Evolutionary conservation across 2,797 vertebrate genomes (phyloP).

Genomic region (Jordanella pulchra): DNA sequence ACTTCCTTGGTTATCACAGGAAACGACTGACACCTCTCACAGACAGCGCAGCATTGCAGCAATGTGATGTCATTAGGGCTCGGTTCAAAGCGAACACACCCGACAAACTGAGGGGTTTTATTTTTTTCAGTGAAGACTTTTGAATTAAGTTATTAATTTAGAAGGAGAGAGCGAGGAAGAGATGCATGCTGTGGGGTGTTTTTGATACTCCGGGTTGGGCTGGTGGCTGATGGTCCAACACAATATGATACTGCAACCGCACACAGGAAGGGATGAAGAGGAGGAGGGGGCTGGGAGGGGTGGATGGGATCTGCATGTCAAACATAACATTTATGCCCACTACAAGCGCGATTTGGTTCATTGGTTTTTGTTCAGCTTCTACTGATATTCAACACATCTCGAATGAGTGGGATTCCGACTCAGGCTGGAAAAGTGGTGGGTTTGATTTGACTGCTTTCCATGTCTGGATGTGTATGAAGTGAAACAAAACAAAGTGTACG

Average conservation of each 20-base stretch:
- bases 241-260: slow-evolving; percentile 57
- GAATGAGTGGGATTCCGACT: slow-evolving; percentile 11
- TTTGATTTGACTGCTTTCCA: not conserved
- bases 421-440: not conserved
- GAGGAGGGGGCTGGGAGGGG: slow-evolving; percentile 10
- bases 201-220: slow-evolving; percentile 53
- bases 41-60: slow-evolving; percentile 68
- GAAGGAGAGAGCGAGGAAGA: not conserved
- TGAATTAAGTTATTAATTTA: slow-evolving; percentile 13
- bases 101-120: not conserved
- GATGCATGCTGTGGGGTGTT: slow-evolving; percentile 46
- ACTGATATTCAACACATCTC: slow-evolving; percentile 33
- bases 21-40: slow-evolving; percentile 61
- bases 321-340: slow-evolving; percentile 24
- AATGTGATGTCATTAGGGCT: slow-evolving; percentile 63
- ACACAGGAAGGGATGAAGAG: slow-evolving; percentile 18
- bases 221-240: slow-evolving; percentile 54
- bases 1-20: slow-evolving; percentile 29
- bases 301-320: slow-evolving; percentile 37
- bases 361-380: slow-evolving; percentile 18
- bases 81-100: slow-evolving; percentile 27
- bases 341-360: slow-evolving; percentile 15
- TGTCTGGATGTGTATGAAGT: not conserved
- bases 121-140: slow-evolving; percentile 10
- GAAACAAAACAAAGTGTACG: not conserved